Evolutionary conservation across 2,797 vertebrate genomes (phyloP).

Genomic region (Coregonus suidteri): DNA sequence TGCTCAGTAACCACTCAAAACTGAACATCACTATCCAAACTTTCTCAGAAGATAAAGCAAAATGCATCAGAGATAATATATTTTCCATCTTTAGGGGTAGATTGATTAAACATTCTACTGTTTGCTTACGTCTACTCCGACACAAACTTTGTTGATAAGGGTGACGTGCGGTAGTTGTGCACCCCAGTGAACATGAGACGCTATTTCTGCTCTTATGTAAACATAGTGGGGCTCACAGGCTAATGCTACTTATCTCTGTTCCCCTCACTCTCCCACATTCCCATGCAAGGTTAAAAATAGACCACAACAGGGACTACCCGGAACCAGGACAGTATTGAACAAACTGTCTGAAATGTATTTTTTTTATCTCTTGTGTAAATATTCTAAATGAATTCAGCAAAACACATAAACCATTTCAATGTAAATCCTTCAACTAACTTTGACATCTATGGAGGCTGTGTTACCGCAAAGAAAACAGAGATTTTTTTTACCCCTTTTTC

Average conservation of each 20-base stretch:
- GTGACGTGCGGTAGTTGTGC: conserved; percentile 42
- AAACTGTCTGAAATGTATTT: conserved; percentile 52
- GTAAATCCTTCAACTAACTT: conserved; percentile 50
- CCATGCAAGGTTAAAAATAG: conserved; percentile 70
- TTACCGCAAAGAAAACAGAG: conserved; percentile 17
- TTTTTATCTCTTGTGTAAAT: conserved; percentile 40
- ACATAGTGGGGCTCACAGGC: conserved; percentile 63
- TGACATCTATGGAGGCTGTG: conserved; percentile 40
- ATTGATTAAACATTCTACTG: background rate
- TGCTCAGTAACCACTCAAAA: background rate
- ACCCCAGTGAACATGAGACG: conserved; percentile 43
- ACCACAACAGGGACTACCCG: conserved; percentile 66
- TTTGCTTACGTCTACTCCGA: background rate
- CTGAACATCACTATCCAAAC: background rate
- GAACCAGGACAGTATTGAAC: conserved; percentile 57
- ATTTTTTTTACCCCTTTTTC: background rate
- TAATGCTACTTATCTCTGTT: conserved; percentile 66
- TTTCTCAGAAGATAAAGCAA: background rate
- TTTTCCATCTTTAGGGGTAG: conserved; percentile 1
- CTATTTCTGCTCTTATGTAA: conserved; percentile 73
- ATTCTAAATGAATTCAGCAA: conserved; percentile 47
- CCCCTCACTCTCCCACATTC: conserved; percentile 67
- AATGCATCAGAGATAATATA: background rate
- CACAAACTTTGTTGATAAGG: conserved; percentile 33
- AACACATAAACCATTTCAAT: conserved; percentile 34